Evolutionary conservation across 2,888 invertebrate genomes (phyloP).

Genomic region (Apeira syringaria): DNA sequence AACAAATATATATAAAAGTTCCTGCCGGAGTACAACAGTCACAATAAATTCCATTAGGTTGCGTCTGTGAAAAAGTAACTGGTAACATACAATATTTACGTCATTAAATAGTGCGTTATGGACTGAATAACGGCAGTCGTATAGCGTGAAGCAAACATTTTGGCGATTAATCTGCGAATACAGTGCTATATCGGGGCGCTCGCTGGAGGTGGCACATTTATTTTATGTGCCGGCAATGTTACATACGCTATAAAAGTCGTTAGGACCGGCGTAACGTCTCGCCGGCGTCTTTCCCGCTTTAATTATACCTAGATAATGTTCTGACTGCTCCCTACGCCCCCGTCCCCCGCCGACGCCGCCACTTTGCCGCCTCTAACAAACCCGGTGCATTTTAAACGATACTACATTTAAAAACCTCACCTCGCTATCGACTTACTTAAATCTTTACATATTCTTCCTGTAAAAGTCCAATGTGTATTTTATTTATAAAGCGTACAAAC

Average conservation of each 20-base stretch:
- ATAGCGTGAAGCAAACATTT: slow-evolving; percentile 76
- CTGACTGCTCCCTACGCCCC: slow-evolving; percentile 60
- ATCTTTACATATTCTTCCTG: slow-evolving; percentile 46
- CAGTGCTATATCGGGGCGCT: slow-evolving; percentile 64
- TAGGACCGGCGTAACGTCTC: slow-evolving; percentile 81
- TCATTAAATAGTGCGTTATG: slow-evolving; percentile 57
- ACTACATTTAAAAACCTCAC: slow-evolving; percentile 68
- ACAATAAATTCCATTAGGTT: slow-evolving; percentile 35
- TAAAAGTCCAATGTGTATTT: slow-evolving; percentile 37
- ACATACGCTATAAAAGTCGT: slow-evolving; percentile 83
- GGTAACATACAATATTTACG: slow-evolving; percentile 52
- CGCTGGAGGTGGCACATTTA: slow-evolving; percentile 79
- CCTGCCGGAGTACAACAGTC: slow-evolving; percentile 10
- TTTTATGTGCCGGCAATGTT: slow-evolving; percentile 82
- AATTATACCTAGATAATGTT: slow-evolving; percentile 80
- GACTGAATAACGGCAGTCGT: slow-evolving; percentile 60
- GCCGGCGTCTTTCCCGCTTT: slow-evolving; percentile 79
- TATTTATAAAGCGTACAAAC: slow-evolving; percentile 40
- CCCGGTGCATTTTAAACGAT: no score
- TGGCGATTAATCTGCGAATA: slow-evolving; percentile 77
- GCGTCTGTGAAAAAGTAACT: slow-evolving; percentile 41
- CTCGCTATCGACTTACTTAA: slow-evolving; percentile 32
- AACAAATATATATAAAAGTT: no score
- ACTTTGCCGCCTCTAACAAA: slow-evolving; percentile 41
- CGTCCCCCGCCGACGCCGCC: slow-evolving; percentile 32